A percentile compares a stretch with the other conserved stretches of the same genome.
Evolutionary conservation across 2,113 vertebrate genomes (phyloP).

Genomic region (Zingel zingel): DNA sequence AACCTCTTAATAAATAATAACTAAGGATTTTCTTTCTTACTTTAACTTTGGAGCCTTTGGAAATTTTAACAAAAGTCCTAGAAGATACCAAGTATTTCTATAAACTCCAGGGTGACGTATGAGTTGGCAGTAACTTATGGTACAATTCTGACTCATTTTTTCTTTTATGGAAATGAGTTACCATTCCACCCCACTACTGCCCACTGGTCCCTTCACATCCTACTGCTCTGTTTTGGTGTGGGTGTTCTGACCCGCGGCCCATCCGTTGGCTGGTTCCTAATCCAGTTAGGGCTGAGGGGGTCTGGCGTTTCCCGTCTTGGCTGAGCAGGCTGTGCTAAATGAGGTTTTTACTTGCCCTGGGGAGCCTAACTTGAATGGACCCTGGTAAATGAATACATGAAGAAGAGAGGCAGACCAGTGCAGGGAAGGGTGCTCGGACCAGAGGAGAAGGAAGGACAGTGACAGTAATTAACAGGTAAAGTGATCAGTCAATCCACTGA

Average conservation of each 20-base stretch:
- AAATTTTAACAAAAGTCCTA: neutral
- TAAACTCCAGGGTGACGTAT: neutral
- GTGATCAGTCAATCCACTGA: conserved; percentile 44
- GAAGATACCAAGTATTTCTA: neutral
- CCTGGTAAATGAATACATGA: conserved; percentile 77
- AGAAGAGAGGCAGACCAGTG: conserved; percentile 61
- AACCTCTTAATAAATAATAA: too few species aligned
- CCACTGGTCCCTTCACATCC: conserved; percentile 46
- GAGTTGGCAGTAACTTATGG: neutral
- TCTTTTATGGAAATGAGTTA: conserved; percentile 57
- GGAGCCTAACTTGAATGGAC: conserved; percentile 85
- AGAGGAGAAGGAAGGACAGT: conserved; percentile 48
- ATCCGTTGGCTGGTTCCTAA: conserved; percentile 85
- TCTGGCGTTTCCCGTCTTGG: conserved; percentile 85
- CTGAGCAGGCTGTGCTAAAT: conserved; percentile 81
- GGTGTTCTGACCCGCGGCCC: conserved; percentile 82
- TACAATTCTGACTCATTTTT: conserved; percentile 15
- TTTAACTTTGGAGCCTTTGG: too few species aligned
- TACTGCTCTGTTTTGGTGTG: conserved; percentile 56
- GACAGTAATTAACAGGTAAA: conserved; percentile 72
- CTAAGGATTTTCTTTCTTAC: too few species aligned
- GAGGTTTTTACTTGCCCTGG: conserved; percentile 83
- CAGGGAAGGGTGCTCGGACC: conserved; percentile 25
- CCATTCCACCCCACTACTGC: conserved; percentile 7
- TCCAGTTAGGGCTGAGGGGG: conserved; percentile 81